These are phyloP conservation scores for Achroia grisella DNA, from an alignment of 1,140 invertebrate genomes.

Conservation along the genomic window DNA sequence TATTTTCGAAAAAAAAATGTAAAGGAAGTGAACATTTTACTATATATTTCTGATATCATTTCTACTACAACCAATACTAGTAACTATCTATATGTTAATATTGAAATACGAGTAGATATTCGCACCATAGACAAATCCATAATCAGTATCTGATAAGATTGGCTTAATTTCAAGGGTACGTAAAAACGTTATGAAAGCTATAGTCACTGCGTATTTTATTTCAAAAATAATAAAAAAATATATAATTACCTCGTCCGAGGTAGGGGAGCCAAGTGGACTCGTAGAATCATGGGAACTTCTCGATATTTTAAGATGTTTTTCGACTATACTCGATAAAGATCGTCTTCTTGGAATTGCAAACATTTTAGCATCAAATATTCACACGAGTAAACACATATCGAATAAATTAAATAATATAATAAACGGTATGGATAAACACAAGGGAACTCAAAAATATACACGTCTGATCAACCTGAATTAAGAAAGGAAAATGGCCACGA, in stretches of 20 bases:
- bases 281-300: conserved; percentile 36
- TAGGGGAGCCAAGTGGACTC: conserved; percentile 24
- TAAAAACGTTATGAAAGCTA: conserved; percentile 12
- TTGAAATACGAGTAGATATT: not conserved
- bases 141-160: conserved; percentile 58
- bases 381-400: conserved; percentile 2
- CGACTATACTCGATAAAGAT: conserved; percentile 29
- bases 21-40: no score
- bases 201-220: not conserved
- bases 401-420: conserved; percentile 6
- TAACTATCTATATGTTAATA: no score
- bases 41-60: no score
- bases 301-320: conserved; percentile 24
- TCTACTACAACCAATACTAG: no score
- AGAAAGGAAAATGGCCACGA: conserved; percentile 46
- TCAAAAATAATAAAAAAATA: conserved; percentile 1
- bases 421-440: conserved; percentile 4
- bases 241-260: conserved; percentile 28
- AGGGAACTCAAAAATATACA: conserved; percentile 26
- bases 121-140: conserved; percentile 7
- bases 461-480: conserved; percentile 42
- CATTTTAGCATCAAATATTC: conserved; percentile 24
- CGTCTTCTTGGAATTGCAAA: conserved; percentile 21
- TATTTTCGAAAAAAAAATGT: no score
- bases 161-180: conserved; percentile 41